These are phyloP conservation scores for Desmodus rotundus DNA, from an alignment of 2,113 vertebrate genomes.

Conservation along the genomic window DNA sequence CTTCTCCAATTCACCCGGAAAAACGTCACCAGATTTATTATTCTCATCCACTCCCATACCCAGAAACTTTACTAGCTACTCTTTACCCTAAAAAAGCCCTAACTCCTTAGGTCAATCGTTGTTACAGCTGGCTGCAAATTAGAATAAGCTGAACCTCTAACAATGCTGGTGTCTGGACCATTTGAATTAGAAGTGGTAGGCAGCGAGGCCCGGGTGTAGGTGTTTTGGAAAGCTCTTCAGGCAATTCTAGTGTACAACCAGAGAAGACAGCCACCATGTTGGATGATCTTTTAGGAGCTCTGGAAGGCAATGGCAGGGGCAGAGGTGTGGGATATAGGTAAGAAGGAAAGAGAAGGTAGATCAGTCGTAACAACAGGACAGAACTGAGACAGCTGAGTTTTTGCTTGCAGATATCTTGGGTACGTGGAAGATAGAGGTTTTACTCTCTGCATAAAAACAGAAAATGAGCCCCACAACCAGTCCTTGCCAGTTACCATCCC, in stretches of 20 bases:
- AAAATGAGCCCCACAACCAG: neutral
- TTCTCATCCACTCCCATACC: neutral
- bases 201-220: accelerated
- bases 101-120: neutral
- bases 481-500: neutral
- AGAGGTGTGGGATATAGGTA: neutral
- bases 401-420: neutral
- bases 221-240: neutral
- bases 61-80: neutral
- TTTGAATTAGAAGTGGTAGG: neutral
- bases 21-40: slow-evolving; percentile 31
- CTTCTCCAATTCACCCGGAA: neutral
- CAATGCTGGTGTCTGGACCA: accelerated
- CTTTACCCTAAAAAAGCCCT: neutral
- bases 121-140: neutral
- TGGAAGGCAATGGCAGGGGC: neutral
- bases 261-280: neutral
- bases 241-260: neutral
- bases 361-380: neutral
- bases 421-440: neutral
- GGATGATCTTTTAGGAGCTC: neutral
- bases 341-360: neutral
- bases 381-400: neutral
- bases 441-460: neutral
- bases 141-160: neutral